Conservation (phyloP, 2,113 vertebrate genomes). For the Hypanus sabinus region DNA sequence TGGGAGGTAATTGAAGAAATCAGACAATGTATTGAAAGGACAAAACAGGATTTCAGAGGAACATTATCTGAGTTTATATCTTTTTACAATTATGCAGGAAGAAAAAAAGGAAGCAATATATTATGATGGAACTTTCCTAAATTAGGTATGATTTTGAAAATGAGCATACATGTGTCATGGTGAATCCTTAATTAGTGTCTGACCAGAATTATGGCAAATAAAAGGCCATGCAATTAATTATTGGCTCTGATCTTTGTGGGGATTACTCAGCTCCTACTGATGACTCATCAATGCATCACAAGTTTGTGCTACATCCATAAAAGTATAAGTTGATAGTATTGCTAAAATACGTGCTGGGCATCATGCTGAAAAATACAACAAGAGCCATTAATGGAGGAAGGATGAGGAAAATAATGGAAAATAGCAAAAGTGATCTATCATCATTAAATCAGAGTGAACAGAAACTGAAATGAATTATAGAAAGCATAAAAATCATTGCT, state of each 20-base stretch:
- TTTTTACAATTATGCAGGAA: not conserved
- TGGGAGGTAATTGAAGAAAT: not conserved
- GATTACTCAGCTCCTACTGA: not conserved
- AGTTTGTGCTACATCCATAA: not conserved
- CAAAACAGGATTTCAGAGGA: not conserved
- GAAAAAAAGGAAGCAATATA: not conserved
- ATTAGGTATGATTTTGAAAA: not conserved
- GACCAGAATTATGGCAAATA: not conserved
- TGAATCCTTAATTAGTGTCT: not conserved
- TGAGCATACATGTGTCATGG: not conserved
- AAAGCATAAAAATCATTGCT: not conserved
- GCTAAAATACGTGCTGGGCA: not conserved
- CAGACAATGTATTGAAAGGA: not conserved
- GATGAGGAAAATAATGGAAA: constrained; percentile 8
- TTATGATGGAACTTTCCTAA: no score
- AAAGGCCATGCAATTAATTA: not conserved
- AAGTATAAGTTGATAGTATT: not conserved
- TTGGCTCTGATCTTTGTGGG: not conserved
- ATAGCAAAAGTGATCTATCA: not conserved
- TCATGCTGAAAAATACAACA: not conserved
- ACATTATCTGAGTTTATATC: not conserved
- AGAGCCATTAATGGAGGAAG: not conserved
- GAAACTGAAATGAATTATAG: not conserved
- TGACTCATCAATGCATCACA: no score
- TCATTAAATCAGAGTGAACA: not conserved